phyloP scores from a whole-genome alignment of 2,113 vertebrate genomes.

The Vanacampus margaritifer region DNA sequence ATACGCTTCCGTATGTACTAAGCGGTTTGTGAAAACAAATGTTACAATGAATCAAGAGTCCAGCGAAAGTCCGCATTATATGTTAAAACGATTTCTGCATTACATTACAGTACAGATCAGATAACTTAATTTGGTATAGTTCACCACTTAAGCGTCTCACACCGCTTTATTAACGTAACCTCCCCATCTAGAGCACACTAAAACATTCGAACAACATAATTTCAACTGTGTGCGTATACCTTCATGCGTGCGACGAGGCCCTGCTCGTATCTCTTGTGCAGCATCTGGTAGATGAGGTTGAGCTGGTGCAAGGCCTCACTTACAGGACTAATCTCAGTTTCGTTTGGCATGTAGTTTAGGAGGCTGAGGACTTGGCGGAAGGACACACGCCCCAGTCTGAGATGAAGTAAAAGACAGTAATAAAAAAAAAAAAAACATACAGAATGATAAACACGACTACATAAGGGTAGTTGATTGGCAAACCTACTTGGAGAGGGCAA shows the following conservation, averaged over 20 bases:
- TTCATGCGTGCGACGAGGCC: constrained; percentile 69
- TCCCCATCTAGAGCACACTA: not conserved
- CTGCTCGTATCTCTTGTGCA: constrained; percentile 80
- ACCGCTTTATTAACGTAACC: not conserved
- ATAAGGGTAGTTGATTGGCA: not conserved
- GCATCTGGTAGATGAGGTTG: constrained; percentile 73
- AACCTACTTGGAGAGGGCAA: constrained; percentile 83
- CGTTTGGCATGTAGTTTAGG: constrained; percentile 76
- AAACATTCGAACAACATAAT: not conserved
- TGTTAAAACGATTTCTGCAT: not conserved
- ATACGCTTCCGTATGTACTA: too few species aligned
- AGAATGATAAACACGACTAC: not conserved
- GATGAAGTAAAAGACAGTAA: not conserved
- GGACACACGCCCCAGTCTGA: constrained; percentile 80
- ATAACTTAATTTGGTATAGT: not conserved
- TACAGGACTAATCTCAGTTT: constrained; percentile 79
- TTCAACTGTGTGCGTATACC: constrained; percentile 59
- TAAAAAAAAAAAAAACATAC: constrained; percentile 4
- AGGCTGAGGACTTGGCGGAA: constrained; percentile 78
- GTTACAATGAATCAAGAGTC: not conserved
- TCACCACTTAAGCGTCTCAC: not conserved
- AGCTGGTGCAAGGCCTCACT: constrained; percentile 82
- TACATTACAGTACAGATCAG: not conserved
- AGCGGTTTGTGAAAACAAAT: too few species aligned
- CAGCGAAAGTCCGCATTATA: not conserved